A percentile compares a stretch with the other conserved stretches of the same genome.
These are phyloP conservation scores for Grammomys surdaster DNA, from an alignment of 2,113 vertebrate species.

Conservation along the genomic window DNA sequence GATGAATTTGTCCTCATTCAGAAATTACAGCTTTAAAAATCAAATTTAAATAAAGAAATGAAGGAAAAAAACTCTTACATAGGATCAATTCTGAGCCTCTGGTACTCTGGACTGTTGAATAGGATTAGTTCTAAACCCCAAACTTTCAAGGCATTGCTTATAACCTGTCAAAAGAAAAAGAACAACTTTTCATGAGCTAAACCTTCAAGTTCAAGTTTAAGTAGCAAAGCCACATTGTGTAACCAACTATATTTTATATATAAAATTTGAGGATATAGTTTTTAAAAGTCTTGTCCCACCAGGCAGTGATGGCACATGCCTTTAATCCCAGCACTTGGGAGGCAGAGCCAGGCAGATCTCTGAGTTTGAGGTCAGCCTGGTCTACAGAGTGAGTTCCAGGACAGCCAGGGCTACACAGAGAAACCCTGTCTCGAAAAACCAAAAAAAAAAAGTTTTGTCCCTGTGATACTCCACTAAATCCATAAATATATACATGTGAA, in stretches of 20 bases:
- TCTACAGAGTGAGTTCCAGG: no score
- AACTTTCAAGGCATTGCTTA: conserved; percentile 98
- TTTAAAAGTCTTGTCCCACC: no score
- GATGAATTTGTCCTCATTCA: conserved; percentile 49
- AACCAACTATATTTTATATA: conserved; percentile 47
- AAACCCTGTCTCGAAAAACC: no score
- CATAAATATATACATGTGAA: neutral
- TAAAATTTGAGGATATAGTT: no score
- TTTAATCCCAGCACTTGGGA: no score
- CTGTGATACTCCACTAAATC: conserved; percentile 28
- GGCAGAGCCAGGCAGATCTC: no score
- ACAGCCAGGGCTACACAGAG: no score
- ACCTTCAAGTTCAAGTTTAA: conserved; percentile 72
- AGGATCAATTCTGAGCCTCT: conserved; percentile 95
- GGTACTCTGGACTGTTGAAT: conserved; percentile 99
- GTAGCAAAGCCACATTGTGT: conserved; percentile 56
- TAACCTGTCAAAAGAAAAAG: conserved; percentile 91
- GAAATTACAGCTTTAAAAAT: conserved; percentile 63
- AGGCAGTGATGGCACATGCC: no score
- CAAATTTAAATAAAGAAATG: conserved; percentile 73
- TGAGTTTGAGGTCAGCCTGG: no score
- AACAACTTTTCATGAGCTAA: conserved; percentile 81
- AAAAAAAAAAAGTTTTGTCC: no score
- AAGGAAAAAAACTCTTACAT: conserved; percentile 91
- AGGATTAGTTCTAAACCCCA: conserved; percentile 99